phyloP scores from a whole-genome alignment of 2,797 vertebrate species.

The Bradypodion pumilum region DNA sequence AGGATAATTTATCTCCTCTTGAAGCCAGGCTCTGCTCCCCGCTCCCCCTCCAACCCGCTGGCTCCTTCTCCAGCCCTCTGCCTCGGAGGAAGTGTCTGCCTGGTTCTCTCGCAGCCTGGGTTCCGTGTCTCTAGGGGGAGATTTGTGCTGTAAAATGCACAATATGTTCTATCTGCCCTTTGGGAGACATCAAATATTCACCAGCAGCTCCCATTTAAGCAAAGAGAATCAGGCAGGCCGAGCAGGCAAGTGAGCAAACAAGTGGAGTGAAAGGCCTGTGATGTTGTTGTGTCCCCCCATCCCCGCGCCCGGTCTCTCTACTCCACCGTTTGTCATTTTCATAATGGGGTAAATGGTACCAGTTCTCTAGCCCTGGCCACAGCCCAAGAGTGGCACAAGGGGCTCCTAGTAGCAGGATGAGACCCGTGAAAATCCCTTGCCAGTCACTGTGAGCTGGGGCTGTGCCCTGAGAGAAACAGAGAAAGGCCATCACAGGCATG shows the following conservation, averaged over 20 bases:
- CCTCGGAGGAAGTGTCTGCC: constrained; percentile 22
- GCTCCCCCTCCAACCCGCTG: too few species aligned
- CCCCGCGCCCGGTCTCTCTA: background rate
- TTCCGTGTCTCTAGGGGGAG: constrained; percentile 64
- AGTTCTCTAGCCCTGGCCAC: background rate
- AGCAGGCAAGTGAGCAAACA: constrained; percentile 45
- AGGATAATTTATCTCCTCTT: background rate
- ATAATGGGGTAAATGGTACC: constrained; percentile 53
- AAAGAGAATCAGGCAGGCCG: constrained; percentile 80
- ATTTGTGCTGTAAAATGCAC: constrained; percentile 77
- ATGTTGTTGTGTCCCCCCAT: too few species aligned
- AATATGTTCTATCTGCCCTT: constrained; percentile 81
- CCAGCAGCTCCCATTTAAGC: constrained; percentile 89
- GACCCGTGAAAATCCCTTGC: background rate
- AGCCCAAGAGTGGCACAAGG: constrained; percentile 26
- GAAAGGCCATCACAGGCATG: background rate
- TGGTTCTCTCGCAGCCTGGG: constrained; percentile 52
- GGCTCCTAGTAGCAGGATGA: too few species aligned
- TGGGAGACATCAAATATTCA: constrained; percentile 93
- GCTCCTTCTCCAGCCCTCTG: background rate
- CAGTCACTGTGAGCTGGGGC: background rate
- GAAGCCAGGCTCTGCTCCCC: background rate
- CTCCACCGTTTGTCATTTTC: background rate
- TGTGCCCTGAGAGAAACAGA: background rate
- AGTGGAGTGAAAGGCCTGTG: background rate